Conservation (phyloP, 1,140 invertebrate species). For the Achroia grisella region DNA sequence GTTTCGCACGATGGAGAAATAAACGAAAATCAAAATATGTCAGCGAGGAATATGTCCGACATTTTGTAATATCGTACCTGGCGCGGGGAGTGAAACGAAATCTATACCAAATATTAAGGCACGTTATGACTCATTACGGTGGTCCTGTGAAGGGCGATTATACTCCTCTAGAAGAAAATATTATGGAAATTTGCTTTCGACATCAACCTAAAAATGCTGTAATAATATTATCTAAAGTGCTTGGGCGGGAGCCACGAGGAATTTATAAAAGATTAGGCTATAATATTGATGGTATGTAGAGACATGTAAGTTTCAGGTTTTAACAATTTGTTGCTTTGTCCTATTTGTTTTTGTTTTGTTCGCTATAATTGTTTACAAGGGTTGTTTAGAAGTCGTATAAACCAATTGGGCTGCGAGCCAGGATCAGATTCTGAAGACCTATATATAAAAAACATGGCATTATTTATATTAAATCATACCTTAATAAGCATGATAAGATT, state of each 20-base stretch:
- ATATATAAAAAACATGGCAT: no score
- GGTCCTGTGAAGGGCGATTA: slow-evolving; percentile 29
- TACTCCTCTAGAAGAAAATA: slow-evolving; percentile 35
- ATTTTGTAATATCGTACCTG: slow-evolving; percentile 42
- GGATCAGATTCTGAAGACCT: no score
- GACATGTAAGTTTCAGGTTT: no score
- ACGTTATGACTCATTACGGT: slow-evolving; percentile 32
- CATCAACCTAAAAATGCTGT: slow-evolving; percentile 33
- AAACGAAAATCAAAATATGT: slow-evolving; percentile 21
- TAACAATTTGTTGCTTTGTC: no score
- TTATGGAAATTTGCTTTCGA: slow-evolving; percentile 45
- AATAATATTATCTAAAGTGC: slow-evolving; percentile 29
- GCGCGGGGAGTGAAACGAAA: slow-evolving; percentile 41
- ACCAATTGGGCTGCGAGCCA: no score
- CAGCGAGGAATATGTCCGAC: slow-evolving; percentile 33
- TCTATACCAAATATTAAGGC: slow-evolving; percentile 42
- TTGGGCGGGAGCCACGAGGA: slow-evolving; percentile 45
- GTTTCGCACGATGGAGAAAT: slow-evolving; percentile 49
- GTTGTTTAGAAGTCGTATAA: no score
- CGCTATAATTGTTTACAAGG: no score
- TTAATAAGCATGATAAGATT: no score
- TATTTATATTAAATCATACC: no score
- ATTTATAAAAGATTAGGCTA: slow-evolving; percentile 39
- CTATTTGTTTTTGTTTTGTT: no score
- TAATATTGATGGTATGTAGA: slow-evolving; percentile 27